Percentiles rank a stretch among this genome's conserved stretches.
Conservation (phyloP, 2,797 vertebrate species). For the Rhynchonycteris naso region DNA sequence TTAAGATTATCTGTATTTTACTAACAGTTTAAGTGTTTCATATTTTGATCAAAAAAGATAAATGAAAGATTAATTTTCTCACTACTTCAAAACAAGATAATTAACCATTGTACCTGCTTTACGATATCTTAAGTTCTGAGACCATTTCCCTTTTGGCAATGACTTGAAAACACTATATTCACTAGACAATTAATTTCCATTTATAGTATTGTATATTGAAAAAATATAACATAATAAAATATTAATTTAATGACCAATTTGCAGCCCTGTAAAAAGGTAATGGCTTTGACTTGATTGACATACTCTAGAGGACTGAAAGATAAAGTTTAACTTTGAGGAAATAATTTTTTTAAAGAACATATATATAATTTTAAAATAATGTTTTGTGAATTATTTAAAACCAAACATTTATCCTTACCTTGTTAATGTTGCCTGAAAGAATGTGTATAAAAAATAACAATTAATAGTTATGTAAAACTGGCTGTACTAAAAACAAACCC, state of each 20-base stretch:
- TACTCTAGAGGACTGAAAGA: conserved; percentile 23
- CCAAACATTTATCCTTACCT: conserved; percentile 78
- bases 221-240: conserved; percentile 10
- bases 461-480: conserved; percentile 66
- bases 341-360: conserved; percentile 41
- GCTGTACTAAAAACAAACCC: conserved; percentile 46
- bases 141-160: neutral
- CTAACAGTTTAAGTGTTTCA: neutral
- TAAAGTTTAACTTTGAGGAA: conserved; percentile 48
- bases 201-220: neutral
- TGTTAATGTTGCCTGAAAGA: conserved; percentile 77
- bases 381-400: conserved; percentile 52
- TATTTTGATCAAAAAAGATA: conserved; percentile 31
- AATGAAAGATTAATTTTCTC: conserved; percentile 32
- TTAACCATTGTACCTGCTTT: neutral
- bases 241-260: conserved; percentile 38
- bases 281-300: conserved; percentile 24
- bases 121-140: neutral
- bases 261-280: conserved; percentile 16
- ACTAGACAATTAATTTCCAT: neutral
- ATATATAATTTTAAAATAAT: neutral
- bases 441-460: conserved; percentile 70
- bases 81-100: conserved; percentile 27
- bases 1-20: conserved; percentile 18
- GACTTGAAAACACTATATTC: neutral